Evolutionary conservation across 2,888 invertebrate species (phyloP).

Genomic region (Leucophenga montana): DNA sequence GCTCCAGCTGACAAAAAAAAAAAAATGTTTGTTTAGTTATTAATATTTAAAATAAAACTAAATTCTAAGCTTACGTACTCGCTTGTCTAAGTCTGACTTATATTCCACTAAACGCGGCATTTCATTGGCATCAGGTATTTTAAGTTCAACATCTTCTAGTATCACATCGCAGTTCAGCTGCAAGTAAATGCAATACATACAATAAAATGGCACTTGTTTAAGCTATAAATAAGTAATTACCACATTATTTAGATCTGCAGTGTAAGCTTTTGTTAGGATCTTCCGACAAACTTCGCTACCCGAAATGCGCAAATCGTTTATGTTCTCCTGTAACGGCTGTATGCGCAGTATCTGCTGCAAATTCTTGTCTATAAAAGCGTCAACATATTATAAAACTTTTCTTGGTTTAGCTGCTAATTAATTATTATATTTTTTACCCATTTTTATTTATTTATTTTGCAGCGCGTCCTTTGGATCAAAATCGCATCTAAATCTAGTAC

Average conservation of each 20-base stretch:
- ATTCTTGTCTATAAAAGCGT: constrained; percentile 54
- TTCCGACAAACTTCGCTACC: constrained; percentile 54
- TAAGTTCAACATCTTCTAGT: constrained; percentile 51
- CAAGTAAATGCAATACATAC: not conserved
- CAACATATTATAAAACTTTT: not conserved
- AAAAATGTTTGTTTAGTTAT: constrained; percentile 8
- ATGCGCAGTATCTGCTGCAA: constrained; percentile 59
- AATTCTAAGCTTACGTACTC: constrained; percentile 26
- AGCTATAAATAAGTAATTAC: constrained; percentile 37
- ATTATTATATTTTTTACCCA: not conserved
- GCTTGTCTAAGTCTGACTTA: constrained; percentile 40
- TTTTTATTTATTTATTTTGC: not conserved
- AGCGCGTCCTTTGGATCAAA: not conserved
- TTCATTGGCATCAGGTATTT: constrained; percentile 50
- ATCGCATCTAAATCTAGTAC: too few relatives aligned
- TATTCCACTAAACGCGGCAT: constrained; percentile 33
- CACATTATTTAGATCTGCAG: constrained; percentile 59
- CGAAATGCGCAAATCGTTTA: constrained; percentile 51
- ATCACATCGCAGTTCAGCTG: constrained; percentile 60
- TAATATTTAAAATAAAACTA: constrained; percentile 21
- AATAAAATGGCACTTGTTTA: not conserved
- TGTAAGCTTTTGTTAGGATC: constrained; percentile 56
- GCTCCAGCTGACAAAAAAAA: too few relatives aligned
- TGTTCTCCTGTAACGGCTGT: constrained; percentile 56
- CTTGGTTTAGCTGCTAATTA: not conserved